Evolutionary conservation across 2,113 vertebrate species (phyloP), one percentile per base, ranked within the genome.

Genomic region (Bucco capensis): DNA sequence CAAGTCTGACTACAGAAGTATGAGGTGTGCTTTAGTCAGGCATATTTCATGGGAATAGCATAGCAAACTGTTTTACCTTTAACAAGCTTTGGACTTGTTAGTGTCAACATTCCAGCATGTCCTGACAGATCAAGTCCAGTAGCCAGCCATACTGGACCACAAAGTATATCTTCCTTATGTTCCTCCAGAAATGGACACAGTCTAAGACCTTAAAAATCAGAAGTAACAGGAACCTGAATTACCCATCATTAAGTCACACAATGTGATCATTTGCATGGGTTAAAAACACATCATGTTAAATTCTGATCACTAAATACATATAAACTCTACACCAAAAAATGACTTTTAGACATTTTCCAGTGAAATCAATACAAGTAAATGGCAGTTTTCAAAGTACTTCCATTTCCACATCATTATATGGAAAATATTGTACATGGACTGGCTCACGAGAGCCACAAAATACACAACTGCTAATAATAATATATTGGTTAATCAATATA

Each of bases 121-220:
- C 99, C 99, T 40, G 99, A 99, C 4, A 99, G 98, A 96, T 99
- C 99, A 93, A 99, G 98, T 56, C 99, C 99, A 96, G 98, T 98
- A 96, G 99, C 99, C 94, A 99, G 95, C 99, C 99, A 99, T 33
- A 99, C 98, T 7, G 99, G 99, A 62, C 99, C 99, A 87, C 99
- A 99, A 30, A 99, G 96, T 94, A 99, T 99, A 93, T 99, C 99
- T 95, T 99, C 99, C 83, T 99, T 99, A 95, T 99, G 99, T 79
- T 99, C 99, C 92, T 99, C 99, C 75, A 99, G 96, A 97, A 99
- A 99, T 0, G 98, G 97, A 96, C 99, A 99, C 74, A 99, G 95
- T 78, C 98, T 96, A 80, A 98, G 98, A 95, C 98, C 99, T 99
- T 95, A 40, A 93, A 96, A 93, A 84, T 53, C 83, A 46, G 7